phyloP scores from a whole-genome alignment of 2,113 vertebrate species.

The Sinocyclocheilus anshuiensis region DNA sequence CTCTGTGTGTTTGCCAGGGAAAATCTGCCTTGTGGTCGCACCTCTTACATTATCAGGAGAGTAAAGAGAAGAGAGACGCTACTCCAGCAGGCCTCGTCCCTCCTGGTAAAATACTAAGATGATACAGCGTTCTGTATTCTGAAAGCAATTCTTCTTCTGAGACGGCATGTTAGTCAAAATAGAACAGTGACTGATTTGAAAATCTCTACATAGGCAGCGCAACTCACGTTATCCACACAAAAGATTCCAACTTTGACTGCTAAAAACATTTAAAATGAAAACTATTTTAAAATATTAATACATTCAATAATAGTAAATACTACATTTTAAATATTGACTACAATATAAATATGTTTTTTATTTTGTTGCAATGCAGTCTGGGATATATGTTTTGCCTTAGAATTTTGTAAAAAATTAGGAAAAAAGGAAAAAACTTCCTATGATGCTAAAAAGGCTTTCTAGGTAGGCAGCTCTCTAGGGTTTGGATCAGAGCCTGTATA shows the following conservation, averaged over 20 bases:
- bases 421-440: neutral
- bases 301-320: neutral
- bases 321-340: neutral
- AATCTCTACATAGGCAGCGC: neutral
- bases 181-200: neutral
- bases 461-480: neutral
- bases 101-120: conserved; percentile 76
- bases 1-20: conserved; percentile 76
- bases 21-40: conserved; percentile 99
- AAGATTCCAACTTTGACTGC: no score
- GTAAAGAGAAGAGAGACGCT: conserved; percentile 86
- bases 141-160: neutral
- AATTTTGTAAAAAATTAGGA: neutral
- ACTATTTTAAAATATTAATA: no score
- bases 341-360: neutral
- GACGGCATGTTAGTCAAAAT: neutral
- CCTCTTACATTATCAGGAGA: conserved; percentile 93
- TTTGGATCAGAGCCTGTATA: neutral
- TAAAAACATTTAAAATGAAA: no score
- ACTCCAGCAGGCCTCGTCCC: conserved; percentile 85
- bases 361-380: neutral
- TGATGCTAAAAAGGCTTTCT: neutral
- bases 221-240: neutral
- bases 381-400: neutral
- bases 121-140: no score